A percentile compares a stretch with the other conserved stretches of the same genome.
Evolutionary conservation across 2,797 vertebrate genomes (phyloP).

Genomic region (Avahi laniger): DNA sequence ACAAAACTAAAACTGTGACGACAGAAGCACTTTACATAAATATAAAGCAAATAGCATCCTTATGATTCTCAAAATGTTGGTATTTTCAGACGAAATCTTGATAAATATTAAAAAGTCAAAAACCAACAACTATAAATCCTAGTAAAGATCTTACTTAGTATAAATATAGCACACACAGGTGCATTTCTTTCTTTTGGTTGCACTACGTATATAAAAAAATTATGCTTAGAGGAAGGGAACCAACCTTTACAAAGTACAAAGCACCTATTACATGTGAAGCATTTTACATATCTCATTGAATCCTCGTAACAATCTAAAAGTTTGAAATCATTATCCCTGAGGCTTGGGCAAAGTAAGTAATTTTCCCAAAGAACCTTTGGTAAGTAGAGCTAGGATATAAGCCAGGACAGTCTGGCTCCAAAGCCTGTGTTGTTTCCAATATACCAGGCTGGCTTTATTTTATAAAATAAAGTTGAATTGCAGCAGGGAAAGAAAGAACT

Average conservation of each 20-base stretch:
- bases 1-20: background rate
- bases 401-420: background rate
- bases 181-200: background rate
- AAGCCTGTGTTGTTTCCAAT: background rate
- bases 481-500: background rate
- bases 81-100: slow-evolving; percentile 33
- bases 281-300: background rate
- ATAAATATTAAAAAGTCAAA: slow-evolving; percentile 17
- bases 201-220: background rate
- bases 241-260: slow-evolving; percentile 9
- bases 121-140: background rate
- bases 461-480: background rate
- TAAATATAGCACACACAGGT: background rate
- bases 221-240: background rate
- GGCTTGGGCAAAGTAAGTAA: background rate
- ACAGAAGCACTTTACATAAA: slow-evolving; percentile 12
- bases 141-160: background rate
- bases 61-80: background rate
- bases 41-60: background rate
- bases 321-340: background rate
- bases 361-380: background rate
- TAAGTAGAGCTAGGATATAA: background rate
- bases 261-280: background rate
- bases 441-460: background rate
- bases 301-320: background rate